These are phyloP conservation scores for Nycteola revayana DNA, from an alignment of 2,888 invertebrate genomes.

Conservation along the genomic window DNA sequence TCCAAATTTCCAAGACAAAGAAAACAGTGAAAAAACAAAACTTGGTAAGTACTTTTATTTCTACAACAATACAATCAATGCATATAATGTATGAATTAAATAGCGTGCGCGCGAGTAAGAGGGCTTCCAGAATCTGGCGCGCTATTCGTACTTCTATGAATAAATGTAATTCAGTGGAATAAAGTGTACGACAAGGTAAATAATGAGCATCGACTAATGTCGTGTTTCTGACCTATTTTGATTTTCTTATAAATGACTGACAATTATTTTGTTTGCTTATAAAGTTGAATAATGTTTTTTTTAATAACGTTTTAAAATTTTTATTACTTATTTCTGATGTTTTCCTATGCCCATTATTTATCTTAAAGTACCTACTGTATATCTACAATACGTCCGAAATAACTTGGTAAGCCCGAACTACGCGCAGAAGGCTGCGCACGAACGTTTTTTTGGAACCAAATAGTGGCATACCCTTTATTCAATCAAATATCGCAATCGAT, in stretches of 20 bases:
- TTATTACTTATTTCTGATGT: constrained; percentile 1
- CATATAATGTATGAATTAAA: background rate
- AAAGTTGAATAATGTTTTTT: background rate
- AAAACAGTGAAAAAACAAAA: constrained; percentile 11
- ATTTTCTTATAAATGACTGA: constrained; percentile 2
- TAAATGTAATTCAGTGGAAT: constrained; percentile 1
- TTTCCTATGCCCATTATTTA: constrained; percentile 1
- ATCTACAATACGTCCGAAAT: background rate
- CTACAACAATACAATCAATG: constrained; percentile 1
- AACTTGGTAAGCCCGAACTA: background rate
- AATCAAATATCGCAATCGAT: background rate
- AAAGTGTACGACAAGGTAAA: constrained; percentile 2
- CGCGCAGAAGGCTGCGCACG: background rate
- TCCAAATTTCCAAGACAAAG: constrained; percentile 9
- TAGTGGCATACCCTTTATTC: background rate
- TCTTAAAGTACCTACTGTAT: background rate
- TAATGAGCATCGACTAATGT: constrained; percentile 1
- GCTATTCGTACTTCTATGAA: constrained; percentile 2
- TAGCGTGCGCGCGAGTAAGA: too few species aligned
- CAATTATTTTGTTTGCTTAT: constrained; percentile 2
- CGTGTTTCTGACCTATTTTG: constrained; percentile 1
- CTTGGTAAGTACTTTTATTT: constrained; percentile 4
- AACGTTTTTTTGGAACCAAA: background rate
- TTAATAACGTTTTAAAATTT: background rate
- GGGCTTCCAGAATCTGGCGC: background rate